Evolutionary conservation across 2,797 vertebrate species (phyloP).

Genomic region (Babyrousa celebensis): DNA sequence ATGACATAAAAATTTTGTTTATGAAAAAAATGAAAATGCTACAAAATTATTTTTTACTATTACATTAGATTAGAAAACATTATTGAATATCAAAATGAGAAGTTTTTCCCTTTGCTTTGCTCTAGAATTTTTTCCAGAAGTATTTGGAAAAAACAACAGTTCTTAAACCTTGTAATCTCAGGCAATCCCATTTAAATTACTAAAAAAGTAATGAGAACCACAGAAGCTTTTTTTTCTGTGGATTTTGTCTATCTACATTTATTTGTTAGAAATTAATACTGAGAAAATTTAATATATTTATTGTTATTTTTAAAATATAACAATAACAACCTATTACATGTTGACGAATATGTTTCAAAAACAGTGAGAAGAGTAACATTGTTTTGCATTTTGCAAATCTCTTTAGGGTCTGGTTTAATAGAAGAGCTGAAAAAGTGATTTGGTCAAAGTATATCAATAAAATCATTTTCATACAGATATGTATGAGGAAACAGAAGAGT

Average conservation of each 20-base stretch:
- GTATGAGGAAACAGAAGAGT: not conserved
- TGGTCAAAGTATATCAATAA: not conserved
- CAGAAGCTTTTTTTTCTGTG: not conserved
- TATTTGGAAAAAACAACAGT: constrained; percentile 14
- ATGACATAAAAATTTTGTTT: constrained; percentile 72
- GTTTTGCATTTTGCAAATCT: constrained; percentile 42
- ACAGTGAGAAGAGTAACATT: not conserved
- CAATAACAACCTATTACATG: not conserved
- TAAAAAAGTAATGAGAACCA: not conserved
- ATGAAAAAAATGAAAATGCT: constrained; percentile 84
- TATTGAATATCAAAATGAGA: constrained; percentile 24
- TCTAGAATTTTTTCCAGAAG: constrained; percentile 58
- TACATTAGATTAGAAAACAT: constrained; percentile 63
- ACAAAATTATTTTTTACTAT: constrained; percentile 76
- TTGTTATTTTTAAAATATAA: constrained; percentile 17
- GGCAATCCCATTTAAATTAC: not conserved
- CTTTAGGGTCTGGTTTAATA: not conserved
- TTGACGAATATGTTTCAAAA: not conserved
- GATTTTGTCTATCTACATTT: not conserved
- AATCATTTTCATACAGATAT: not conserved
- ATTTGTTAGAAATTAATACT: not conserved
- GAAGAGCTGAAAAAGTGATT: not conserved
- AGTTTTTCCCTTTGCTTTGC: not conserved
- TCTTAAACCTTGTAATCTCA: not conserved
- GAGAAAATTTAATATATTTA: not conserved